phyloP scores from a whole-genome alignment of 1,140 invertebrate genomes.

The Coenobita brevimanus region DNA sequence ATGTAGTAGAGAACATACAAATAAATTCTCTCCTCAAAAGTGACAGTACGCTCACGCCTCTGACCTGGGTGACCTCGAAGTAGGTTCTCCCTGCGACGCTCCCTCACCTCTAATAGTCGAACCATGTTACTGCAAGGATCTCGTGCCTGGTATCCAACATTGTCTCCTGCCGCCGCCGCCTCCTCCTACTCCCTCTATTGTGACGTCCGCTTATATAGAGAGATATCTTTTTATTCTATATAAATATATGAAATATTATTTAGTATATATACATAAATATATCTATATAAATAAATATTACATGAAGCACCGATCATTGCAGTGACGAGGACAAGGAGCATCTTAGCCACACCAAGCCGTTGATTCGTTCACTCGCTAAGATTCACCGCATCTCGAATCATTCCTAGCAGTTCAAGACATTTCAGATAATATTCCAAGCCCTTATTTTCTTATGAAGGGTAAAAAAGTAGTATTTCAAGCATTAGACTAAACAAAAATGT shows the following conservation, averaged over 20 bases:
- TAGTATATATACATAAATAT: constrained; percentile 42
- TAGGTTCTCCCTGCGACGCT: too few species aligned
- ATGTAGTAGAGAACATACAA: too few species aligned
- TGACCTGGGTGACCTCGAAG: too few species aligned
- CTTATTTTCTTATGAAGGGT: too few species aligned
- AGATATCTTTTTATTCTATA: constrained; percentile 29
- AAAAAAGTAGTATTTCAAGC: too few species aligned
- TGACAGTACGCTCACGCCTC: too few species aligned
- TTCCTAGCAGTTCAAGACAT: not conserved
- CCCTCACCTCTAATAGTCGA: too few species aligned
- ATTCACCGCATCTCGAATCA: not conserved
- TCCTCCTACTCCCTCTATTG: constrained; percentile 38
- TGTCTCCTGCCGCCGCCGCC: constrained; percentile 19
- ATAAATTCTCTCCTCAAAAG: too few species aligned
- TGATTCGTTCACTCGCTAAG: not conserved
- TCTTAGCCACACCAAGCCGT: not conserved
- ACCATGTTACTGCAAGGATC: too few species aligned
- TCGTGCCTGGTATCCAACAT: too few species aligned
- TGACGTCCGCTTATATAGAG: constrained; percentile 51
- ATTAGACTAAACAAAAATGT: not conserved
- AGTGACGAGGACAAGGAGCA: constrained; percentile 15
- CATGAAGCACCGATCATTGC: constrained; percentile 32
- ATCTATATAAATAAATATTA: constrained; percentile 34
- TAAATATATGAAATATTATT: constrained; percentile 16
- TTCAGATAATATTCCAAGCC: too few species aligned